Conservation (phyloP, 2,113 vertebrate species). For the Austrofundulus limnaeus region DNA sequence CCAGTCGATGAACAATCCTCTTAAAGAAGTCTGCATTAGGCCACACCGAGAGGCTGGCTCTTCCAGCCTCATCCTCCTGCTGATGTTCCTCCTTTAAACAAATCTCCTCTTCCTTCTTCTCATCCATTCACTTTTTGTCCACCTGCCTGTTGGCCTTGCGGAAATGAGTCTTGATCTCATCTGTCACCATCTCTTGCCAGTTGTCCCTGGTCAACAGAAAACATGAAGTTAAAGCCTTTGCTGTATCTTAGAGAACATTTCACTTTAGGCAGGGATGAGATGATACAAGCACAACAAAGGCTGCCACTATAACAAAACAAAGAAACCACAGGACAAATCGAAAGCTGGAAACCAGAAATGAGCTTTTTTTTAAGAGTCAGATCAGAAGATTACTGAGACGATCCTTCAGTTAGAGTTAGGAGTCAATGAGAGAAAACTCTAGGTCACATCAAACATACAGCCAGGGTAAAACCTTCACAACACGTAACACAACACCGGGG, state of each 20-base stretch:
- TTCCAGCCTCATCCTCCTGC: conserved; percentile 13
- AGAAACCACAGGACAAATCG: conserved; percentile 1
- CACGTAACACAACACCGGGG: conserved; percentile 62
- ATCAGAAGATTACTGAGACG: conserved; percentile 58
- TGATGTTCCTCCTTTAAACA: conserved; percentile 4
- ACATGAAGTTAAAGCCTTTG: not conserved
- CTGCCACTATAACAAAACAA: conserved; percentile 4
- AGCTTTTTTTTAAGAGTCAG: conserved; percentile 40
- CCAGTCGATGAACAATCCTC: conserved; percentile 76
- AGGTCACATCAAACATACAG: conserved; percentile 25
- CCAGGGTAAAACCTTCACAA: conserved; percentile 34
- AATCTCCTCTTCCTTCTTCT: conserved; percentile 22
- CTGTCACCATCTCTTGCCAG: conserved; percentile 84
- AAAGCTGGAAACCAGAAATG: conserved; percentile 37
- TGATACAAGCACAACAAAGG: not conserved
- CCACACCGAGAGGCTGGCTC: conserved; percentile 60
- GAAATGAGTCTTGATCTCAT: conserved; percentile 87
- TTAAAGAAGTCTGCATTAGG: conserved; percentile 79
- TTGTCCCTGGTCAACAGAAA: conserved; percentile 75
- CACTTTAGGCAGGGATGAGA: not conserved
- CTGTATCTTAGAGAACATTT: not conserved
- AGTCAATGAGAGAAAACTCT: conserved; percentile 28
- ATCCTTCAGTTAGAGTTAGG: conserved; percentile 18
- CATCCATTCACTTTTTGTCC: conserved; percentile 74
- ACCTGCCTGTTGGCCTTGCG: conserved; percentile 76